Base-by-base conservation (phyloP, 2,113 vertebrate genomes). In the Oncorhynchus keta region DNA sequence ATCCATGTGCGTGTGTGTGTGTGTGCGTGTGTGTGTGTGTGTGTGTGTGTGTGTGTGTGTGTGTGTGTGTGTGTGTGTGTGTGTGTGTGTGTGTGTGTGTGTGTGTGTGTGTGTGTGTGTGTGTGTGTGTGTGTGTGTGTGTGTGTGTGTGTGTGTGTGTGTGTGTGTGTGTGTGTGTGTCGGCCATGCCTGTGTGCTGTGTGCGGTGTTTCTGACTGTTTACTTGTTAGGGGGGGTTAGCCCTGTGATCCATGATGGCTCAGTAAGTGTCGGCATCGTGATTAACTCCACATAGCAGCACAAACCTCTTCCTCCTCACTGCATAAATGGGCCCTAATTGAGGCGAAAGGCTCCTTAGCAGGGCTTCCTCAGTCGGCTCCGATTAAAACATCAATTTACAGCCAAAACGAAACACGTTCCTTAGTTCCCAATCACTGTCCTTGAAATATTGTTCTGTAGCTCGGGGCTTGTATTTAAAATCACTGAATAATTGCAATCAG, bases 401-500 rank as follows among this genome's bases (percentile, higher is more conserved):
- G 94, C 94, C 95, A 95, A 89, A 97, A 95, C 96, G 95, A 97
- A 97, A n/a, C 59, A 62, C 59, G 59, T 62, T 62, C 96, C 95
- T 96, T 96, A 94, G 95, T 96, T 97, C 95, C 95, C 93, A 95
- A 95, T 96, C 95, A 95, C 93, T 95, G 95, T 94, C 95, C 95
- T 97, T 97, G 95, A 97, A 97, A 97, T 98, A 98, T 97, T 98
- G 96, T 97, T 97, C 95, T 95, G 95, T 97, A 96, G 96, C 98
- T 98, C 92, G 92, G 91, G 97, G 97, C 97, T 95, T 96, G 94
- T 97, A 96, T 97, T 94, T 97, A 93, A 98, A 97, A 96, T 97
- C 95, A 97, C 95, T 96, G 96, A 99, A 98, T 98, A 98, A 99
- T 97, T 99, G 95, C 96, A 97, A 98, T 98, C 96, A 97, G 96